Conservation (phyloP, 2,113 vertebrate genomes). For the Rallus limicola region DNA sequence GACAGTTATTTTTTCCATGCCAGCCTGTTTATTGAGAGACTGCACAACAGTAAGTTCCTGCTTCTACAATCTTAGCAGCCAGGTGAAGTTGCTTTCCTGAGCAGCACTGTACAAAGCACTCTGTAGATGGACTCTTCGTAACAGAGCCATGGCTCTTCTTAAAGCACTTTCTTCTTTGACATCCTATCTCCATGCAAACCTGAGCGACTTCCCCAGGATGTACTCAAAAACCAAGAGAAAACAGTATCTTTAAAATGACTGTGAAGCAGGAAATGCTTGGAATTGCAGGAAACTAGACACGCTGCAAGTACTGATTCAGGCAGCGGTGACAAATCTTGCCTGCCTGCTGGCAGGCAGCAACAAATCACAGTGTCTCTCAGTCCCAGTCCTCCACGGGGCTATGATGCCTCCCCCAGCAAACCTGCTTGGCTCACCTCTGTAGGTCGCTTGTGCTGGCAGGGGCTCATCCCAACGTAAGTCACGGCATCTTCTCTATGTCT, state of each 20-base stretch:
- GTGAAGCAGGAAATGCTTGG: background rate
- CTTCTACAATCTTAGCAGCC: background rate
- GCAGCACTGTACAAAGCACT: background rate
- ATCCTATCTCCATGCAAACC: background rate
- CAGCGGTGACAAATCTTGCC: background rate
- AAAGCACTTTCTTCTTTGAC: background rate
- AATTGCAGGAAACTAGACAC: background rate
- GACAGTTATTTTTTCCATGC: background rate
- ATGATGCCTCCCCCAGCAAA: too few relatives aligned
- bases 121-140: background rate
- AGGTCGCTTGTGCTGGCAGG: too few relatives aligned
- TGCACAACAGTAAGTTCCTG: background rate
- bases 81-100: background rate
- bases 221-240: background rate
- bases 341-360: too few relatives aligned
- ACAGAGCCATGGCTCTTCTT: background rate
- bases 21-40: background rate
- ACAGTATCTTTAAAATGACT: background rate
- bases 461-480: too few relatives aligned
- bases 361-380: too few relatives aligned
- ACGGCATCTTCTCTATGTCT: too few relatives aligned
- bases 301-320: background rate
- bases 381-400: too few relatives aligned
- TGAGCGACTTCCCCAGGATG: background rate
- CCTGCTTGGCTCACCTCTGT: too few relatives aligned